These are phyloP conservation scores for Coptodon rendalli DNA, from an alignment of 2,113 vertebrate species.

Conservation along the genomic window DNA sequence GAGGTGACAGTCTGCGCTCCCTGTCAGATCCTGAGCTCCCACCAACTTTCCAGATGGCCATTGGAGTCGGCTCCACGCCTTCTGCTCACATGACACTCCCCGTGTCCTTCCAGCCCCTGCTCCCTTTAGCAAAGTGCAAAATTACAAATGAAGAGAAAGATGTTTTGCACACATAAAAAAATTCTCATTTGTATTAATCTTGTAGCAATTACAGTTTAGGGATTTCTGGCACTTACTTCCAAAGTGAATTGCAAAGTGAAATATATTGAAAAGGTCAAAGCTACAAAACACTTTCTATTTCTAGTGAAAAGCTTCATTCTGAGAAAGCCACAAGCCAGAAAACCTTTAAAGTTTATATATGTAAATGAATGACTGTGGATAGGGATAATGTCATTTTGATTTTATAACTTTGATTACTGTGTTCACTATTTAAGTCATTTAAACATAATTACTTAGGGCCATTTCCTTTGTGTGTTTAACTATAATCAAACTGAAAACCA, in stretches of 20 bases:
- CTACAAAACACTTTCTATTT: neutral
- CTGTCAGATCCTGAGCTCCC: slow-evolving; percentile 31
- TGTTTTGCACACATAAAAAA: neutral
- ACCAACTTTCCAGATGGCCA: slow-evolving; percentile 56
- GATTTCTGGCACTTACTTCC: neutral
- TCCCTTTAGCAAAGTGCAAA: neutral
- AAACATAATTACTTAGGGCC: neutral
- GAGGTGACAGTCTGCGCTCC: slow-evolving; percentile 43
- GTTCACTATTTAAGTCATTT: neutral
- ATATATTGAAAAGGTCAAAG: neutral
- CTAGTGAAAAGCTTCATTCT: neutral
- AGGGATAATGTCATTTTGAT: neutral
- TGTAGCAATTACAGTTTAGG: neutral
- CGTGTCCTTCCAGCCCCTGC: neutral
- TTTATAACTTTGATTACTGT: neutral
- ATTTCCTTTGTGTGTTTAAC: neutral
- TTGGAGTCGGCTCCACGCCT: neutral
- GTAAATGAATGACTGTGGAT: neutral
- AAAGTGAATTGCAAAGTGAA: neutral
- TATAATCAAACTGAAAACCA: neutral
- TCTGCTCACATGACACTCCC: neutral
- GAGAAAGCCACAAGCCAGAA: neutral
- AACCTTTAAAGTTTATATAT: neutral
- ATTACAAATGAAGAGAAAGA: neutral
- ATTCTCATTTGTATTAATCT: neutral